Evolutionary conservation across 1,140 invertebrate genomes (phyloP).

Genomic region (Nylanderia fulva): DNA sequence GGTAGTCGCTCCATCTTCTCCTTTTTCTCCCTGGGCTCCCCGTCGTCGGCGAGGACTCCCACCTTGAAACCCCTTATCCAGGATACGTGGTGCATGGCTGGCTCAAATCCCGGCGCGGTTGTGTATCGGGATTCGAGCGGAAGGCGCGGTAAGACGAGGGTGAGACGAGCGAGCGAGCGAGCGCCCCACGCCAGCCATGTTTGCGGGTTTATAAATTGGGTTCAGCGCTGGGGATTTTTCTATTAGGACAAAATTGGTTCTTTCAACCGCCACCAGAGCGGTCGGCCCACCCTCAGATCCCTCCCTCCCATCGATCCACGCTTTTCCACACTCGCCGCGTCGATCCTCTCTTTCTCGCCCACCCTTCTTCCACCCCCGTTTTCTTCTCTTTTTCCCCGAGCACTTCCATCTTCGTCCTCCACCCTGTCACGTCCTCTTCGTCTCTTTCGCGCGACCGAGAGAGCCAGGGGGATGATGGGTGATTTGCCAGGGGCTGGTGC

Average conservation of each 20-base stretch:
- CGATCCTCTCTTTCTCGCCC: slow-evolving; percentile 60
- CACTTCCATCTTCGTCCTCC: slow-evolving; percentile 51
- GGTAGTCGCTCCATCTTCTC: slow-evolving; percentile 14
- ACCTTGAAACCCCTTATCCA: slow-evolving; percentile 68
- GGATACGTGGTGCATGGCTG: slow-evolving; percentile 66
- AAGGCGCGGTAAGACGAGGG: slow-evolving; percentile 46
- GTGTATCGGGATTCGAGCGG: slow-evolving; percentile 75
- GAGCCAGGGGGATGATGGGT: slow-evolving; percentile 65
- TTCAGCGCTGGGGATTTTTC: slow-evolving; percentile 86
- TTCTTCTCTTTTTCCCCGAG: slow-evolving; percentile 19
- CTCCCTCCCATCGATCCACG: slow-evolving; percentile 66
- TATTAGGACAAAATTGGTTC: slow-evolving; percentile 86
- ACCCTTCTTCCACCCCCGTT: slow-evolving; percentile 17
- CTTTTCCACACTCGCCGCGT: slow-evolving; percentile 63
- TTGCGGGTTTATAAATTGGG: slow-evolving; percentile 86
- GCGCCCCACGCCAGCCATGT: slow-evolving; percentile 83
- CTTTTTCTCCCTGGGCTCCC: slow-evolving; percentile 17
- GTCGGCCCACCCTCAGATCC: slow-evolving; percentile 58
- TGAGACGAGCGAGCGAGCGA: slow-evolving; percentile 54
- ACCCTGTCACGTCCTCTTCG: slow-evolving; percentile 46
- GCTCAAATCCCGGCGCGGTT: slow-evolving; percentile 77
- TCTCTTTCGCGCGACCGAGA: slow-evolving; percentile 65
- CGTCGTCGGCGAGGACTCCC: slow-evolving; percentile 25
- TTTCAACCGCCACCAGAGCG: slow-evolving; percentile 85
- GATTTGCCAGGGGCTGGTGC: slow-evolving; percentile 74